These are phyloP conservation scores for Hexactinellida sp. DNA, from an alignment of 37 sponge, comb jelly and placozoan genomes.

Conservation along the genomic window DNA sequence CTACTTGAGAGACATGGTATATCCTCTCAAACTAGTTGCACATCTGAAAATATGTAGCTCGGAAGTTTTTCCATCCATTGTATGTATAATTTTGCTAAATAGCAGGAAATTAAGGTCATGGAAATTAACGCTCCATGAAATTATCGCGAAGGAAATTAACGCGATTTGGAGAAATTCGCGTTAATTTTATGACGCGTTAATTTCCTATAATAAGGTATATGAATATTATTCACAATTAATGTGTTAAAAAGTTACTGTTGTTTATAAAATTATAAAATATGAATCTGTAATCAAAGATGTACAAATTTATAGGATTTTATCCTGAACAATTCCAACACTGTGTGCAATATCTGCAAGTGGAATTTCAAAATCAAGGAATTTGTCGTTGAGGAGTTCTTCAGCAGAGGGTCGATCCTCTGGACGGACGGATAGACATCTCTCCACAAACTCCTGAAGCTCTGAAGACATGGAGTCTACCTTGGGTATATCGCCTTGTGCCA, in stretches of 20 bases:
- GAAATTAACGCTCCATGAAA: too few species aligned
- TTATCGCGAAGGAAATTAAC: too few species aligned
- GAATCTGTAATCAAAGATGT: background rate
- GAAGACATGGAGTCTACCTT: background rate
- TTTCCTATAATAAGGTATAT: background rate
- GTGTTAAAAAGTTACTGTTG: background rate
- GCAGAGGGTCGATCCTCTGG: background rate
- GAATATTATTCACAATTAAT: background rate
- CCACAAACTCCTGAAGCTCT: background rate
- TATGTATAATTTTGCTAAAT: too few species aligned
- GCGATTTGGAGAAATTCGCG: too few species aligned
- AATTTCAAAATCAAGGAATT: slow-evolving; percentile 4
- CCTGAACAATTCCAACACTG: background rate
- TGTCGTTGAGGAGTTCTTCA: slow-evolving; percentile 8
- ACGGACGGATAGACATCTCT: background rate
- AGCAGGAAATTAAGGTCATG: too few species aligned
- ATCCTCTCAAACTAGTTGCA: too few species aligned
- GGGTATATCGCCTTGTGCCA: background rate
- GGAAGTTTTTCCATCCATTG: too few species aligned
- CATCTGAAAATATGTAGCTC: too few species aligned
- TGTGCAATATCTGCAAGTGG: background rate
- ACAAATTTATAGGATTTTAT: background rate
- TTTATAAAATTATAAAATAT: background rate
- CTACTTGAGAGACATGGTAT: too few species aligned
- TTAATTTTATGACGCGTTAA: too few species aligned